Evolutionary conservation across 2,797 vertebrate genomes (phyloP).

Genomic region (Neoniphon sammara): DNA sequence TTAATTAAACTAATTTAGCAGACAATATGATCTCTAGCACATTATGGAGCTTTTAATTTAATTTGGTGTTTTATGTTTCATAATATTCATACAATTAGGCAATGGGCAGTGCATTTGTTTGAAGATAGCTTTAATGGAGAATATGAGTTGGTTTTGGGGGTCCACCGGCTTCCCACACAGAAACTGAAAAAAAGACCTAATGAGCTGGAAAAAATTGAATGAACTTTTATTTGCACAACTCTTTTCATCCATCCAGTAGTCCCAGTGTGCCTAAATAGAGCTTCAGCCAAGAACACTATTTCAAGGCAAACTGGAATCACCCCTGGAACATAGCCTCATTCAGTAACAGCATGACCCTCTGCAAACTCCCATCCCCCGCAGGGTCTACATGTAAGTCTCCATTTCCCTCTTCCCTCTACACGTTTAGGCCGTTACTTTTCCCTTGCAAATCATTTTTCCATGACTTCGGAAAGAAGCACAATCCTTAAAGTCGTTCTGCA

Average conservation of each 20-base stretch:
- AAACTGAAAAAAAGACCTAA: constrained; percentile 63
- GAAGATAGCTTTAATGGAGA: constrained; percentile 62
- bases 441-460: constrained; percentile 27
- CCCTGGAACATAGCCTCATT: constrained; percentile 60
- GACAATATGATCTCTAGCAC: constrained; percentile 57
- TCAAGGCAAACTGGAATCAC: constrained; percentile 65
- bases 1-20: constrained; percentile 65
- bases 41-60: constrained; percentile 58
- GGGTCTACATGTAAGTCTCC: constrained; percentile 54
- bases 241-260: constrained; percentile 64
- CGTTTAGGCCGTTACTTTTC: constrained; percentile 41
- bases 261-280: constrained; percentile 57
- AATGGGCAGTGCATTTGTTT: constrained; percentile 41
- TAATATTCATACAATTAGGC: constrained; percentile 46
- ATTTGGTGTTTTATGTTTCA: constrained; percentile 59
- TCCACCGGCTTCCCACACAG: constrained; percentile 48
- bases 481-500: constrained; percentile 49
- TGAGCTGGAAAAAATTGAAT: constrained; percentile 76
- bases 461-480: constrained; percentile 30
- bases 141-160: constrained; percentile 26
- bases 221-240: constrained; percentile 74
- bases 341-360: constrained; percentile 61
- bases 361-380: constrained; percentile 55
- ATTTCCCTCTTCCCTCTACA: constrained; percentile 51
- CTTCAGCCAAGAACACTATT: constrained; percentile 68